Base-by-base conservation (phyloP, 2,797 vertebrate species). In the Acomys russatus region DNA sequence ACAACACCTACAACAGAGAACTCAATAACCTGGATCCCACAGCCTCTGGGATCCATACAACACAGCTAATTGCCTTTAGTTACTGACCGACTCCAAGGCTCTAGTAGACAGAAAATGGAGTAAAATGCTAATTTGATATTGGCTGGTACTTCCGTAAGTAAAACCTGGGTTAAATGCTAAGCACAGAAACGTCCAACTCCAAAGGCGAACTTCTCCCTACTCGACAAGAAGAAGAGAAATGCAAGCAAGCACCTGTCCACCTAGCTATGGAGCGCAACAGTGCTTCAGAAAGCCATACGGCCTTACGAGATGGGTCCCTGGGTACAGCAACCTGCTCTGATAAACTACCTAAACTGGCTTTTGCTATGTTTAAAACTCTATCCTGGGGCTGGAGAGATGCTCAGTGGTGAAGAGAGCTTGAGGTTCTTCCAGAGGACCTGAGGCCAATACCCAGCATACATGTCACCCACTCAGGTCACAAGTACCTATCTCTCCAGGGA, bases 171-270 rank as follows among this genome's bases (percentile, higher is more conserved):
- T 61, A 91, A 93, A 92, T 30, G 35, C 3, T 44, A 92, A 92
- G 66, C 74, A 64, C 0, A 9, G 49, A 71, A 91, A 73, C 20
- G 10, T 38, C 61, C 61, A 92, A 76, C 17, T 68, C 44, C 83
- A 94, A 70, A 94, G 61, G 83, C 83, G 95, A 95, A 89, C 56
- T n/a, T 85, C 1, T 71, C 83, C 51, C 61, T 25, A 33, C 23
- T 94, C 66, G 71, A 89, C 17, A 23, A 80, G 14, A 82, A 18
- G 22, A 89, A 71, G 2, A 80, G n/a, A 87, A 76, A 2, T 59
- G 25, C 35, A 61, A 54, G 25, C 35, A 61, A 54, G 38, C 70
- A 56, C 68, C 86, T 73, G 3, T 0, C 9, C 10, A 18, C 8
- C 35, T 22, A 15, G 49, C 22, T 28, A 38, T 0, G 68, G 61